Conservation (phyloP, 2,888 invertebrate species). For the Itoplectis maculator region DNA sequence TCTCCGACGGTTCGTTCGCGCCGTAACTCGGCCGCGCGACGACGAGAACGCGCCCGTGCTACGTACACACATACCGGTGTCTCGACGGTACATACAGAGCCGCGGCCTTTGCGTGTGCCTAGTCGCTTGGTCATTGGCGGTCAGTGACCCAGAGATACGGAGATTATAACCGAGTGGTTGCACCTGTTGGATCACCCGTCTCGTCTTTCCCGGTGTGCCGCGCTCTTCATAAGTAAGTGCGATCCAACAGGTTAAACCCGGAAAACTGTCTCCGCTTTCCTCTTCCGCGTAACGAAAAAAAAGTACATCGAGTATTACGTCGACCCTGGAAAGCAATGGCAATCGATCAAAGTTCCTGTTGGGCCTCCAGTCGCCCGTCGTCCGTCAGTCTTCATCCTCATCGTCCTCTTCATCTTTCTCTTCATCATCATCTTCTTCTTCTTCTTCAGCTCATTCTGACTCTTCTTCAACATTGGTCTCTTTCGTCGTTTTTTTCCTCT, state of each 20-base stretch:
- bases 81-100: conserved; percentile 8
- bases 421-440: neutral
- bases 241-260: conserved; percentile 29
- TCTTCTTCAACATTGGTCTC: conserved; percentile 27
- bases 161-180: conserved; percentile 42
- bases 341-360: conserved; percentile 10
- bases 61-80: conserved; percentile 38
- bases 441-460: neutral
- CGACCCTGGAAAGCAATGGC: neutral
- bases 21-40: conserved; percentile 43
- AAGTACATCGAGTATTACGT: conserved; percentile 5
- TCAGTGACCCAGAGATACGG: conserved; percentile 73
- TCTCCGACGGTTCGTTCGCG: conserved; percentile 45
- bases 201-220: conserved; percentile 1
- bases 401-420: conserved; percentile 7
- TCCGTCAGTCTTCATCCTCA: conserved; percentile 19
- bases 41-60: conserved; percentile 31
- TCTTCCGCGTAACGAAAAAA: conserved; percentile 31
- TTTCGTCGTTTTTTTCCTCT: neutral
- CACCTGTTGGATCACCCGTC: conserved; percentile 44
- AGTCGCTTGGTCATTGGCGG: conserved; percentile 75
- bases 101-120: conserved; percentile 47
- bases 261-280: conserved; percentile 37
- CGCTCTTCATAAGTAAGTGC: conserved; percentile 29
- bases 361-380: neutral